Conservation (phyloP, 1,140 invertebrate genomes). For the Bombus pyrosoma region DNA sequence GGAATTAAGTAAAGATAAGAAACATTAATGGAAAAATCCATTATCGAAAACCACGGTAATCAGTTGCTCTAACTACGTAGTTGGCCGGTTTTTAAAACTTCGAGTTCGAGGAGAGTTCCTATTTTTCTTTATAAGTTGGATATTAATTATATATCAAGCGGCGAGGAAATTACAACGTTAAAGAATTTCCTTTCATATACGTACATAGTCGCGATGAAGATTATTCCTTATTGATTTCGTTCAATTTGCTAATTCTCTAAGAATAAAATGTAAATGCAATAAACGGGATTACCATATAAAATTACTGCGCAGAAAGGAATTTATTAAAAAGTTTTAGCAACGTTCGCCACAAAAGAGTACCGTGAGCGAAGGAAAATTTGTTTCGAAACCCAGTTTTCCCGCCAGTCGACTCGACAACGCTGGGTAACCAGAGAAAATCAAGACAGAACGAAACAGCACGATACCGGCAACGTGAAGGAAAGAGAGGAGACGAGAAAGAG, state of each 20-base stretch:
- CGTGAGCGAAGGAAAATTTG: conserved; percentile 73
- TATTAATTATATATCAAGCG: background rate
- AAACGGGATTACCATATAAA: background rate
- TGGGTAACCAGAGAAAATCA: conserved; percentile 57
- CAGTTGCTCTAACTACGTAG: background rate
- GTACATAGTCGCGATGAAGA: no score
- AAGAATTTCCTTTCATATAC: background rate
- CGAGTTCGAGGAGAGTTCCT: background rate
- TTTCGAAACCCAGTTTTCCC: conserved; percentile 82
- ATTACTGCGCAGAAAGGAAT: background rate
- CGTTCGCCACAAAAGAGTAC: background rate
- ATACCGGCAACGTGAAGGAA: conserved; percentile 21
- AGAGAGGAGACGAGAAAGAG: conserved; percentile 52
- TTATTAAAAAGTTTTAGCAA: background rate
- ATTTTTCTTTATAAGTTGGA: background rate
- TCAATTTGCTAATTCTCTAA: background rate
- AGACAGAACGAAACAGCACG: conserved; percentile 46
- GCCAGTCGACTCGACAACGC: conserved; percentile 76
- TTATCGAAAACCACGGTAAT: background rate
- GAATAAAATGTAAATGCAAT: background rate
- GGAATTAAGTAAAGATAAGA: conserved; percentile 56
- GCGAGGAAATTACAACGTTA: background rate
- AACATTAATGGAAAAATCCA: background rate
- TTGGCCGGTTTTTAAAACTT: background rate
- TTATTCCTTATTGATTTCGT: background rate